Evolutionary conservation across 2,888 invertebrate genomes (phyloP), one percentile per base, ranked within the genome.

Genomic region (Agrypnus murinus): DNA sequence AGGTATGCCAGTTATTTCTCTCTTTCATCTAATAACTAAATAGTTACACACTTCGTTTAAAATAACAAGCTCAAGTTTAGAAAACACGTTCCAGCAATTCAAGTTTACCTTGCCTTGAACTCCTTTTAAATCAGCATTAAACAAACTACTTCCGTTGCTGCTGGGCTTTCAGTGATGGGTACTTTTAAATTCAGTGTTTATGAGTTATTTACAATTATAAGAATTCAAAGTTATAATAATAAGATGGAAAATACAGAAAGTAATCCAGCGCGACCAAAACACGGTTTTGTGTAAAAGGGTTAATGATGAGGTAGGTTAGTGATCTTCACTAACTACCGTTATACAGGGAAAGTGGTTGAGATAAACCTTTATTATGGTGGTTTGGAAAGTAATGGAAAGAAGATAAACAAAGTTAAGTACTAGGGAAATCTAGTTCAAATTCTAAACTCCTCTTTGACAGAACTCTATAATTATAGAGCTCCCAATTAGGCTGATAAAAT

Each of bases 21-120:
- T 25, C n/a, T 48, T 48, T 48, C 25, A 48, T 17, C 17, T 17
- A 5, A 46, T 15, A 17, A 15, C 19, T 8, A 8, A 15, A 46
- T 46, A 46, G 17, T 17, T 25, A 17, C 46, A 48, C 31, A 53
- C 31, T 32, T 32, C 5, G 4, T 32, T 31, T 14, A 53, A 32
- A 53, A 12, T 15, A 9, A 53, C 9, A 53, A 53, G n/a, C 50
- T 53, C 32, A 53, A 53, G 50, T 53, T 53, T 53, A 53, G 50
- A 53, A 53, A 53, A 53, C 50, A 53, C 32, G 50, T 53, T 53
- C 32, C 50, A 31, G 32, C 31, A 53, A 53, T 53, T 53, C 50
- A 53, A 53, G 50, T 53, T 46, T 53, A 32, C 50, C 14, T 53
- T 62, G 45, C 62, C 62, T 62, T 62, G 62, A 62, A 62, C 46